Evolutionary conservation across 2,113 vertebrate species (phyloP).

Genomic region (Hypocryptadius cinnamomeus): DNA sequence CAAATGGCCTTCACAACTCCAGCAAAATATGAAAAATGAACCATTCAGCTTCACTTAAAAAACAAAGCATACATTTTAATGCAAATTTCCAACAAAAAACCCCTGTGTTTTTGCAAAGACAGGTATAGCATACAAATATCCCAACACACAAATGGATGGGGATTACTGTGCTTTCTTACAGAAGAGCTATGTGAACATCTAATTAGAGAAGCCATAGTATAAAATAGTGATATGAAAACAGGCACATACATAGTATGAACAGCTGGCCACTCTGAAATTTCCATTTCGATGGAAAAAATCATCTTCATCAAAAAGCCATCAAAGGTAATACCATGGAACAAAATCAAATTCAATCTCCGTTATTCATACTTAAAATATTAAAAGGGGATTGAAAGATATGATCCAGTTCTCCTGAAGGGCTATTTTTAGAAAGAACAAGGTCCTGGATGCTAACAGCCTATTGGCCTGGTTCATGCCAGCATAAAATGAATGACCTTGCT

Average conservation of each 20-base stretch:
- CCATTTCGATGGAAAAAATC: neutral
- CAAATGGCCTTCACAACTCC: neutral
- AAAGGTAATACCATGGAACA: neutral
- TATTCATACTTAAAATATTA: slow-evolving; percentile 23
- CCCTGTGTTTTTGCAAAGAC: neutral
- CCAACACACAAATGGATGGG: neutral
- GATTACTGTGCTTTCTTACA: neutral
- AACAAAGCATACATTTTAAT: neutral
- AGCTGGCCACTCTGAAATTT: neutral
- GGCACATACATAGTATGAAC: neutral
- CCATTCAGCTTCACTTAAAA: neutral
- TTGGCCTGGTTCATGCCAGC: neutral
- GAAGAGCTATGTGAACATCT: neutral
- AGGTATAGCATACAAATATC: neutral
- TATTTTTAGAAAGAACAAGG: slow-evolving; percentile 27
- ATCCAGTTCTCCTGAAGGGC: neutral
- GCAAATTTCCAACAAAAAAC: neutral
- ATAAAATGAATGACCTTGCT: slow-evolving; percentile 7
- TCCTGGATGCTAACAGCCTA: neutral
- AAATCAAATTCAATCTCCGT: neutral
- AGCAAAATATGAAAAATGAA: neutral
- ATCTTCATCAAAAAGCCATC: neutral
- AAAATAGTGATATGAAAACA: neutral
- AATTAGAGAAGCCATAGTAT: neutral
- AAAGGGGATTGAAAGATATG: neutral